Evolutionary conservation across 2,797 vertebrate species (phyloP), one percentile per base, ranked within the genome.

Genomic region (Coilia nasus): DNA sequence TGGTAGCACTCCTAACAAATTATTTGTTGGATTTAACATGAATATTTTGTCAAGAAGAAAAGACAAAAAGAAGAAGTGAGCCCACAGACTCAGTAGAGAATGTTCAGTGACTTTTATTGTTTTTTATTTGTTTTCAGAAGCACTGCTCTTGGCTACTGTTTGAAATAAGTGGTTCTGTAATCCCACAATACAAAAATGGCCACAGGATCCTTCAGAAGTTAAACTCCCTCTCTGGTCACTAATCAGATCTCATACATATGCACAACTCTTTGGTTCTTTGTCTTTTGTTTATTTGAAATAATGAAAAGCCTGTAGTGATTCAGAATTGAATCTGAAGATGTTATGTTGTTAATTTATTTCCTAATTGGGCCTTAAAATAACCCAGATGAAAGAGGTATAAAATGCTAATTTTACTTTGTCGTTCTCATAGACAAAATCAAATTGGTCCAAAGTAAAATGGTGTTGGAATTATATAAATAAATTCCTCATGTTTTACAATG

Each of bases 401-500:
- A 90, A 93, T 93, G 92, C 87, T 89, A 93, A 94, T 92, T 84
- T 82, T 78, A 81, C 10, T 75, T 82, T 87, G 87, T 82, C 64
- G 28, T 67, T 81, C 88, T 84, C 23, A 89, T 89, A 87, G 92
- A 91, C 88, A 85, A 81, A 86, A 82, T 84, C 41, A 82, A 86
- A 90, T 82, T 86, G 62, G 88, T 86, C 83, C 88, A 87, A 80
- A 89, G 84, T 46, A 46, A 44, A 11, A 56, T 82, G 47, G n/a
- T 54, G 19, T 47, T 41, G 21, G 23, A 90, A 88, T 82, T 90
- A 89, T 92, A 92, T 91, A 41, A 78, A 78, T 91, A 89, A 91
- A 90, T 87, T 62, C 83, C 35, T 88, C 88, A 83, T 86, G 90
- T 92, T 90, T 91, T 90, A 89, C 91, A 89, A 93, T 93, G 91